These are phyloP conservation scores for Mastacembelus armatus DNA, from an alignment of 2,797 vertebrate genomes.

Conservation along the genomic window DNA sequence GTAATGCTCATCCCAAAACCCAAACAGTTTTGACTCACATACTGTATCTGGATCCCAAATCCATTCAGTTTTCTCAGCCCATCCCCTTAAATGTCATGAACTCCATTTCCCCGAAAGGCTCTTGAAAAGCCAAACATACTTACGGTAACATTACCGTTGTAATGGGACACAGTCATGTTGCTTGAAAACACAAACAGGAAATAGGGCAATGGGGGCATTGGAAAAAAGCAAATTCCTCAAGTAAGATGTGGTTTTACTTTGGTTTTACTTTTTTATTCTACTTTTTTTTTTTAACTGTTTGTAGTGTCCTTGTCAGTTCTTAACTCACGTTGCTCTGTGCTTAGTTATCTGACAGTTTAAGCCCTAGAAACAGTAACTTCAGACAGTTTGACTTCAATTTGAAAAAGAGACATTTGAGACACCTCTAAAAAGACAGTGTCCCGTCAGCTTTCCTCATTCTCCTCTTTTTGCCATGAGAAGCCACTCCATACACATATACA, in stretches of 20 bases:
- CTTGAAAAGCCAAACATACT: conserved; percentile 19
- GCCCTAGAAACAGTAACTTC: not conserved
- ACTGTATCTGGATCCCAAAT: conserved; percentile 23
- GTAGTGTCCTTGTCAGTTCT: conserved; percentile 5
- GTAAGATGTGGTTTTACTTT: conserved; percentile 22
- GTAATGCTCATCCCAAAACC: not conserved
- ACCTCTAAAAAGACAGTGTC: too few relatives aligned
- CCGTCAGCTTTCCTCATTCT: too few relatives aligned
- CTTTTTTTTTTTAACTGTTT: conserved; percentile 36
- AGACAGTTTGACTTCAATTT: not conserved
- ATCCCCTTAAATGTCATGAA: conserved; percentile 23
- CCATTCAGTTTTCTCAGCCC: conserved; percentile 6
- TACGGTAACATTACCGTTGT: conserved; percentile 16
- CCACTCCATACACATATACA: too few relatives aligned
- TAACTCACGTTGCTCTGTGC: conserved; percentile 7
- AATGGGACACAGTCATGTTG: conserved; percentile 38
- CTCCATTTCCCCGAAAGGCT: conserved; percentile 27
- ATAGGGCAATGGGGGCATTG: conserved; percentile 19
- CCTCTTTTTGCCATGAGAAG: too few relatives aligned
- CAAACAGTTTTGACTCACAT: not conserved
- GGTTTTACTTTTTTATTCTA: conserved; percentile 30
- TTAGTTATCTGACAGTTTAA: conserved; percentile 2
- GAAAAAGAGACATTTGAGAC: too few relatives aligned
- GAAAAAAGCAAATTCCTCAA: conserved; percentile 35
- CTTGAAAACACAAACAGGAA: conserved; percentile 57